Percentiles rank a stretch among this genome's conserved stretches.
Conservation (phyloP, 1,140 invertebrate species). For the Diprion similis region DNA sequence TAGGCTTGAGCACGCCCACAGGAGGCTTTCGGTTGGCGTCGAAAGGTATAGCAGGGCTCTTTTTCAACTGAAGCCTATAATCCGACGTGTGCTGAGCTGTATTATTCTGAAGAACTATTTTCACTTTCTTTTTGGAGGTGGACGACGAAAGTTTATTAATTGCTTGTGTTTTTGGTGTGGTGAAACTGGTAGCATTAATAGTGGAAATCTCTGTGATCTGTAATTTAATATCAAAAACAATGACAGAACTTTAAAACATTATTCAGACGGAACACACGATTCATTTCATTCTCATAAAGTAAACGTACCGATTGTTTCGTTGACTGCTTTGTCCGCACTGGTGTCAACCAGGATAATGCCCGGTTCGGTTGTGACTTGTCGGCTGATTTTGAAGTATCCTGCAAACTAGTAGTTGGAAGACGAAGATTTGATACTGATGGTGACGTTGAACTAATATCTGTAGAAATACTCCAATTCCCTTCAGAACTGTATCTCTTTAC, state of each 20-base stretch:
- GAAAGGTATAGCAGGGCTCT: slow-evolving; percentile 76
- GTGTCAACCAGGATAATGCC: too few relatives aligned
- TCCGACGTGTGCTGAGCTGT: slow-evolving; percentile 72
- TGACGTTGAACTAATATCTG: slow-evolving; percentile 1
- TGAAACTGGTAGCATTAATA: background rate
- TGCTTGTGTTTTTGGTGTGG: background rate
- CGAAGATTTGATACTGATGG: background rate
- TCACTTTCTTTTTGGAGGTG: slow-evolving; percentile 62
- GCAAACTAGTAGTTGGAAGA: background rate
- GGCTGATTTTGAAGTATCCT: background rate
- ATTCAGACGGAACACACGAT: too few relatives aligned
- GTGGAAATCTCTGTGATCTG: too few relatives aligned
- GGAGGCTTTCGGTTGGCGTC: slow-evolving; percentile 72
- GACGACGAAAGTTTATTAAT: slow-evolving; percentile 15
- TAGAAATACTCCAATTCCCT: slow-evolving; percentile 19
- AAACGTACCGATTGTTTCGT: slow-evolving; percentile 4
- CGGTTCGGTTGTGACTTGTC: background rate
- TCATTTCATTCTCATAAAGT: background rate
- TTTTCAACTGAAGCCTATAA: slow-evolving; percentile 71
- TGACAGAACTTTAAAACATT: too few relatives aligned
- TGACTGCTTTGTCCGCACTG: too few relatives aligned
- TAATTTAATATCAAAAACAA: too few relatives aligned
- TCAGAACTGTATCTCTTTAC: background rate
- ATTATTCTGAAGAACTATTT: slow-evolving; percentile 72
- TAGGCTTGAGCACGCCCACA: slow-evolving; percentile 74